Percentiles rank a stretch among this genome's conserved stretches.
These are phyloP conservation scores for Hippopotamus amphibius DNA, from an alignment of 2,113 vertebrate species.

Conservation along the genomic window DNA sequence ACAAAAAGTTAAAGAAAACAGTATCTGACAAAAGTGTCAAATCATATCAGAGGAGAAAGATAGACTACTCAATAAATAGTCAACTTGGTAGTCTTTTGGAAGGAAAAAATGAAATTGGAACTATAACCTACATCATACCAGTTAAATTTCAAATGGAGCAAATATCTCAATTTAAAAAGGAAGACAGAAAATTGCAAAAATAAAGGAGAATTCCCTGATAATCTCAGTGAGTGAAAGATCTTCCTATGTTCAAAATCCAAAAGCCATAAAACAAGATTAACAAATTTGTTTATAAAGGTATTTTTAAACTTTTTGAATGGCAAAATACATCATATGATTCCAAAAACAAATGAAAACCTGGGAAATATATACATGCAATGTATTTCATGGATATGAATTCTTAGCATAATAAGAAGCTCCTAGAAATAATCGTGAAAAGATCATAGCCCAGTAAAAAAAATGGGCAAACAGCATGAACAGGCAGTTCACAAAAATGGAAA, in stretches of 20 bases:
- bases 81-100: neutral
- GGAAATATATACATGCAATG: neutral
- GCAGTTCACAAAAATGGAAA: neutral
- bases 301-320: neutral
- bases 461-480: neutral
- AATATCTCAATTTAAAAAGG: neutral
- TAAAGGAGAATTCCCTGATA: neutral
- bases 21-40: neutral
- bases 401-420: neutral
- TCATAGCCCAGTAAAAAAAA: neutral
- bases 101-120: neutral
- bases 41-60: neutral
- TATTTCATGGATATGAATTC: neutral
- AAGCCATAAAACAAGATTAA: neutral
- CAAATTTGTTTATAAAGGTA: neutral
- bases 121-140: neutral
- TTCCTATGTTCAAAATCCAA: neutral
- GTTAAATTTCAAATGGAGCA: neutral
- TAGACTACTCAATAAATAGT: neutral
- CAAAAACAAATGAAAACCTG: neutral
- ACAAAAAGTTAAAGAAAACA: neutral
- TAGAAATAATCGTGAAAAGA: neutral
- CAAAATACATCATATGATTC: neutral
- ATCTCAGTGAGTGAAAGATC: neutral
- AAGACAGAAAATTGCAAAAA: neutral